Conservation (phyloP, 2,113 vertebrate species). For the Acanthisitta chloris region DNA sequence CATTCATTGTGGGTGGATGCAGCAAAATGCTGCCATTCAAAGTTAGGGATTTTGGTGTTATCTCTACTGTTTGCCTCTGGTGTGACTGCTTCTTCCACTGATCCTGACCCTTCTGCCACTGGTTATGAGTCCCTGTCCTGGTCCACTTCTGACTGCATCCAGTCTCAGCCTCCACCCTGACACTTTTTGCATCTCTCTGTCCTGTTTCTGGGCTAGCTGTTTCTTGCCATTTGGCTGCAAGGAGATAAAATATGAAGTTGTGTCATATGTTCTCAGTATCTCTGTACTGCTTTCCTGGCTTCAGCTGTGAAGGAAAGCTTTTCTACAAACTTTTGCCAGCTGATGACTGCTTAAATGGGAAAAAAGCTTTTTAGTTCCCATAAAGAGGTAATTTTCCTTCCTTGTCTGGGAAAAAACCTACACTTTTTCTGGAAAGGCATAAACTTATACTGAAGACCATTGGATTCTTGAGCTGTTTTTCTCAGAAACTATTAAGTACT, state of each 20-base stretch:
- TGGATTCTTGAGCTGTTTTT: background rate
- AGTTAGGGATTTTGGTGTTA: background rate
- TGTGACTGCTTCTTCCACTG: fast-evolving
- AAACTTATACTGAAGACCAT: background rate
- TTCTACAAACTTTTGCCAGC: slow-evolving; percentile 28
- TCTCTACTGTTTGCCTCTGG: background rate
- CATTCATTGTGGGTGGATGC: background rate
- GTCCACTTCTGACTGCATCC: background rate
- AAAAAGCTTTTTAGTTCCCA: background rate
- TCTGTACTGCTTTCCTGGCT: background rate
- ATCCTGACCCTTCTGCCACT: background rate
- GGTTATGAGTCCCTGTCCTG: background rate
- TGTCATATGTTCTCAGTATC: background rate
- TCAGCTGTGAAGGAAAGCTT: background rate
- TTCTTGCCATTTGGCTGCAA: background rate
- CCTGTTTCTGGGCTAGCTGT: background rate
- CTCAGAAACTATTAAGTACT: background rate
- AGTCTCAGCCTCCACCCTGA: background rate
- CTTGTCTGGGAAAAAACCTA: background rate
- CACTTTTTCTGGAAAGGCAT: background rate
- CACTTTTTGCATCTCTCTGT: background rate
- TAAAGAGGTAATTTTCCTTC: background rate
- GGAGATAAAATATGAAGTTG: background rate
- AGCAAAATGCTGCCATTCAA: background rate
- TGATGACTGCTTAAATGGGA: background rate